Base-by-base conservation (phyloP, 2,888 invertebrate species). In the Helleia helle region DNA sequence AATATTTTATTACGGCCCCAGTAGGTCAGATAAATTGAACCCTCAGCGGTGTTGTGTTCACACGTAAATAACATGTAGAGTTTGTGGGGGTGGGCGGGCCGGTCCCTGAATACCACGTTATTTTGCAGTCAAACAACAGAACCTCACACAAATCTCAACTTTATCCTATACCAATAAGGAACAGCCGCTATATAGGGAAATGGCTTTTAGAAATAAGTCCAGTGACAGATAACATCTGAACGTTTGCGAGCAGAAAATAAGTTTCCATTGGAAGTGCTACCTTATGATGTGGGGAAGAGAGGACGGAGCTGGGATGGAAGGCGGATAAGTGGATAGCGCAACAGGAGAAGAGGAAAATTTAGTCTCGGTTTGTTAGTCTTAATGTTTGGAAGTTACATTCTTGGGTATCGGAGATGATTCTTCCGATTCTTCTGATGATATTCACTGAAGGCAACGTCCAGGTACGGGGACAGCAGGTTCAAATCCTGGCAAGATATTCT, bases 21-120 rank as follows among this genome's bases (percentile, higher is more conserved):
- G 74, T 83, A 84, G 83, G 83, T 83, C 83, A 84, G 80, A 84
- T 83, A 83, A 83, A 83, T 83, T 81, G 80, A 79, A 81, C 83
- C 79, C 80, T 76, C 68, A 65, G 71, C 59, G 69, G 74, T 69
- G 70, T 69, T 74, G 79, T 80, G 81, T 81, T 83, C 83, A 80
- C 83, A 83, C 83, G 81, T 84, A 84, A 84, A 84, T 83, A 84
- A 81, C 83, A 75, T 77, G 77, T 75, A 76, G 79, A 76, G 74
- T 69, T 66, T 65, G 71, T 2, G 72, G 70, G 59, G 58, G 53
- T 63, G 71, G 68, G 67, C 64, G 56, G 55, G 46, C 51, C 50
- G 44, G 50, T 51, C 55, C 55, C 59, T 44, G 43, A 48, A n/a
- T n/a, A n/a, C n/a, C n/a, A n/a, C n/a, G n/a, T n/a, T n/a, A 29